Base-by-base conservation (phyloP, 2,888 invertebrate genomes). In the Pammene aurita region DNA sequence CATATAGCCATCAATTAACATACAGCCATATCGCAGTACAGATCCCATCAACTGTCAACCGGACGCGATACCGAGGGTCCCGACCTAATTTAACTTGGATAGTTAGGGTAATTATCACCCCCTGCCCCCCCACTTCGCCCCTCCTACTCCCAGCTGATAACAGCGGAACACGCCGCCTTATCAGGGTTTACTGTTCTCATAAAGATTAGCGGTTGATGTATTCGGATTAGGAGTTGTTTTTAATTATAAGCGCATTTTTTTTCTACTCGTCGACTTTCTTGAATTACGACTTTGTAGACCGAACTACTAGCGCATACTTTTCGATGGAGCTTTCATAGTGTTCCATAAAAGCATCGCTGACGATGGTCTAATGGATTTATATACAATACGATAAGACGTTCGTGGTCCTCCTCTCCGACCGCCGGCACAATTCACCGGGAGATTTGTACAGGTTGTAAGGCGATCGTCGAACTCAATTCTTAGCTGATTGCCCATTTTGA, bases 41-140 rank as follows among this genome's bases (percentile, higher is more conserved):
- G 55, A 67, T 62, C 41, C 42, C 42, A 57, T 67, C 58, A 52
- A 58, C 67, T 34, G 56, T 55, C 57, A 35, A 38, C 50, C 34
- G 62, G 18, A 52, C 57, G 35, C 18, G 52, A 42, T 66, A 58
- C 64, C 54, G 26, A 46, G 71, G 71, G 73, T 77, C 73, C 77
- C 76, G 78, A 78, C 78, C 83, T 82, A 83, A 83, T 83, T 83
- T 81, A 83, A 82, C 73, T 81, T 82, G 77, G 80, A 78, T 80
- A 81, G 82, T 81, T 79, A 77, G 63, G 74, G 81, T 83, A 82
- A 83, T 83, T 82, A 82, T 78, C 78, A 72, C 68, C 66, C 72
- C 66, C 54, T n/a, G n/a, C 60, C 44, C 42, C 71, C 60, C 71
- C 70, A 72, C 61, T 46, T 62, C 67, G 62, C 52, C 58, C 60